Evolutionary conservation across 2,888 invertebrate species (phyloP).

Genomic region (Calameuta idolon): DNA sequence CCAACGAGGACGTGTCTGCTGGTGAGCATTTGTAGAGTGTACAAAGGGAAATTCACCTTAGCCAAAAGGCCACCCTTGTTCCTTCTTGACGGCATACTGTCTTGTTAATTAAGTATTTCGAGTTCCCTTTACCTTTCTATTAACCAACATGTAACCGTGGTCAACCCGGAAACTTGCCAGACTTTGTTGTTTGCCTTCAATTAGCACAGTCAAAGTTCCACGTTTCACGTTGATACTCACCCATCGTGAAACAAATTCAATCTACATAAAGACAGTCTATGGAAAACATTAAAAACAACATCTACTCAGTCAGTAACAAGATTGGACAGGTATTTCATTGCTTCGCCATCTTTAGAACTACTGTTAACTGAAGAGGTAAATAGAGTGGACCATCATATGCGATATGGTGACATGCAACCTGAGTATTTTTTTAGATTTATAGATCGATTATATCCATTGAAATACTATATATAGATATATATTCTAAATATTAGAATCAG

Average conservation of each 20-base stretch:
- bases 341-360: slow-evolving; percentile 29
- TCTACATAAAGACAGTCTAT: not conserved
- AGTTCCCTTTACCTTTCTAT: not conserved
- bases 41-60: slow-evolving; percentile 93
- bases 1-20: slow-evolving; percentile 95
- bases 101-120: slow-evolving; percentile 20
- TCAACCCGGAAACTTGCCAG: not conserved
- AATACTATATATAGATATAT: too few relatives aligned
- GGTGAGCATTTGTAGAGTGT: slow-evolving; percentile 89
- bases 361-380: not conserved
- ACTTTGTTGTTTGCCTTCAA: not conserved
- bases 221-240: slow-evolving; percentile 32
- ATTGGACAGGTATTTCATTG: not conserved
- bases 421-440: too few relatives aligned
- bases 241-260: slow-evolving; percentile 14
- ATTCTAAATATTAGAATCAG: too few relatives aligned
- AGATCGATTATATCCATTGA: too few relatives aligned
- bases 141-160: not conserved
- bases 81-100: slow-evolving; percentile 73
- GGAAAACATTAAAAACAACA: not conserved
- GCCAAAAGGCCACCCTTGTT: slow-evolving; percentile 81
- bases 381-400: too few relatives aligned
- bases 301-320: not conserved
- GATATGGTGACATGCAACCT: too few relatives aligned
- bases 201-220: slow-evolving; percentile 27